Evolutionary conservation across 2,888 invertebrate genomes (phyloP), one percentile per base, ranked within the genome.

Genomic region (Ecliptopera silaceata): DNA sequence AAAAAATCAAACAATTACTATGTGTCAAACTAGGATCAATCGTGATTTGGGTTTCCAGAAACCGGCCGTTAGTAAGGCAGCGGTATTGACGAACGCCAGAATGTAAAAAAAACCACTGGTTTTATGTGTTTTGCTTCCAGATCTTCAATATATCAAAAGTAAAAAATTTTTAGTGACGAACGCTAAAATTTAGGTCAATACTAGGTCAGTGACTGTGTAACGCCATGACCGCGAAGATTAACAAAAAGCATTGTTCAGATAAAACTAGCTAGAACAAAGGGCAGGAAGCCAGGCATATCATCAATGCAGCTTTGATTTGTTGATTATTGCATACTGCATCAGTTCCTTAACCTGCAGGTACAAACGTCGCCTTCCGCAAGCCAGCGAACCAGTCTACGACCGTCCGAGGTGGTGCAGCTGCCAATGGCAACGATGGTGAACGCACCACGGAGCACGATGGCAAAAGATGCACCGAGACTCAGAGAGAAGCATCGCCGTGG

Each of bases 331-430:
- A 20, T 41, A 41, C 6, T 26, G 6, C 6, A 22, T 6, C 2
- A 39, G 6, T 17, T 18, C n/a, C 17, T 43, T 29, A 29, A 13
- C 17, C 18, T 42, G 5, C 86, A 96, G 96, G 95, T 45, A 96
- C 96, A 22, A 97, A 97, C 83, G 95, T 97, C 10, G 97, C 96
- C 1, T 95, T 94, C 71, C 92, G 96, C 47, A 97, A 97, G 79
- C 97, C 97, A 1, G 95, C 96, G 0, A 97, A 97, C 86, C 97
- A 97, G 84, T 97, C 97, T 50, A 97, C 97, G 0, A 95, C 97
- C 0, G 96, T 96, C 0, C 93, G 97, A 31, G 96, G 96, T 1
- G 97, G 97, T 1, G 93, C 93, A 4, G 95, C 97, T 0, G 92
- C 93, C 49, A 97, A 96, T 77, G 97, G 97, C 11, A 97, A 97